Percentiles rank a stretch among this genome's conserved stretches.
Conservation (phyloP, 2,797 vertebrate genomes). For the Poeciliopsis paucimaculata region DNA sequence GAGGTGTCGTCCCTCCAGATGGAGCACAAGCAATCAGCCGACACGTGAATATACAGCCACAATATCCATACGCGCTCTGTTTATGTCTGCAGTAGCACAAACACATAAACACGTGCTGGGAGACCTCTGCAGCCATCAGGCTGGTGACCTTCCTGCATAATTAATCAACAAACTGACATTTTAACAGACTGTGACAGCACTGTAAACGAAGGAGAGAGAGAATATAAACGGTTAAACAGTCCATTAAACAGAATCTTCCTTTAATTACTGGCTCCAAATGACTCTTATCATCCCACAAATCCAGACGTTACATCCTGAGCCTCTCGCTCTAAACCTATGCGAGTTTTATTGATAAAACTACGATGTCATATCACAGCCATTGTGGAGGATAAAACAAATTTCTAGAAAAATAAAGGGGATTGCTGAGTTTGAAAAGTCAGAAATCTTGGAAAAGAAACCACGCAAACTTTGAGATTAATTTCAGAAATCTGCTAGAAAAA, state of each 20-base stretch:
- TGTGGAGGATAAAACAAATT: no score
- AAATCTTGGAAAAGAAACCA: no score
- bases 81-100: slow-evolving; percentile 9
- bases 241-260: not conserved
- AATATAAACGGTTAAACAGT: not conserved
- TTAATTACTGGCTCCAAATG: not conserved
- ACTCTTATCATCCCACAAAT: not conserved
- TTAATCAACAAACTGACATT: slow-evolving; percentile 83
- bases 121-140: slow-evolving; percentile 39
- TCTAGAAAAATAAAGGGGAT: no score
- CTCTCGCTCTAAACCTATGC: not conserved
- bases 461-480: no score
- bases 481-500: no score
- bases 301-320: not conserved
- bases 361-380: no score
- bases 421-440: no score
- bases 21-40: slow-evolving; percentile 12
- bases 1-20: slow-evolving; percentile 53
- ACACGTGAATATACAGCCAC: not conserved
- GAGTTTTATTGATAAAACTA: not conserved
- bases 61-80: not conserved
- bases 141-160: slow-evolving; percentile 80
- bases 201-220: slow-evolving; percentile 48
- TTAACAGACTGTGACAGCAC: slow-evolving; percentile 32
- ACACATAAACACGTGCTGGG: slow-evolving; percentile 2